Evolutionary conservation across 1,140 invertebrate genomes (phyloP).

Genomic region (Leptopilina clavipes): DNA sequence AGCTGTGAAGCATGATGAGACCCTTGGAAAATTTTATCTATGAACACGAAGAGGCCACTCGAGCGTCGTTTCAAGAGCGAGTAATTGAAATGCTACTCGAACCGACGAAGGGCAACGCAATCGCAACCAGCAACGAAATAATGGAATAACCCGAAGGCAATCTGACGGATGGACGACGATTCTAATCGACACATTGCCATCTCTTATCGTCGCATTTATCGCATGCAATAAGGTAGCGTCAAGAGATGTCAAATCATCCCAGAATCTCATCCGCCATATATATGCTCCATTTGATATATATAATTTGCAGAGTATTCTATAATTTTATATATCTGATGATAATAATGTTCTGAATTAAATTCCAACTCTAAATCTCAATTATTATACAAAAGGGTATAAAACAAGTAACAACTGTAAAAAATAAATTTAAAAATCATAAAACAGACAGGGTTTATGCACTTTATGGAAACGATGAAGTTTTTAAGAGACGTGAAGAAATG

Average conservation of each 20-base stretch:
- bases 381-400: too few relatives aligned
- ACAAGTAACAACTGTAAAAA: too few relatives aligned
- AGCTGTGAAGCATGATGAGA: slow-evolving; percentile 55
- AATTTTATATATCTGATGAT: too few relatives aligned
- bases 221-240: slow-evolving; percentile 44
- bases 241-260: slow-evolving; percentile 42
- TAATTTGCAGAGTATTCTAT: too few relatives aligned
- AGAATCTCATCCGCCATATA: not conserved
- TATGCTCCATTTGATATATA: too few relatives aligned
- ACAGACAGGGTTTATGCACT: too few relatives aligned
- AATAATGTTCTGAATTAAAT: too few relatives aligned
- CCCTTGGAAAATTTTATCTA: slow-evolving; percentile 51
- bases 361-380: too few relatives aligned
- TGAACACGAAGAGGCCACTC: slow-evolving; percentile 53
- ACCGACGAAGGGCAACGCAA: slow-evolving; percentile 48
- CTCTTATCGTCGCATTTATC: slow-evolving; percentile 50
- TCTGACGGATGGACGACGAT: slow-evolving; percentile 47
- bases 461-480: too few relatives aligned
- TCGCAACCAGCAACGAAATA: slow-evolving; percentile 48
- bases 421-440: too few relatives aligned
- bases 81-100: slow-evolving; percentile 61
- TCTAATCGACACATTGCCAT: slow-evolving; percentile 51
- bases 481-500: too few relatives aligned
- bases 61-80: slow-evolving; percentile 54
- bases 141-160: slow-evolving; percentile 55